phyloP scores from a whole-genome alignment of 1,140 invertebrate species.

The Yoshiicerus persimilis region DNA sequence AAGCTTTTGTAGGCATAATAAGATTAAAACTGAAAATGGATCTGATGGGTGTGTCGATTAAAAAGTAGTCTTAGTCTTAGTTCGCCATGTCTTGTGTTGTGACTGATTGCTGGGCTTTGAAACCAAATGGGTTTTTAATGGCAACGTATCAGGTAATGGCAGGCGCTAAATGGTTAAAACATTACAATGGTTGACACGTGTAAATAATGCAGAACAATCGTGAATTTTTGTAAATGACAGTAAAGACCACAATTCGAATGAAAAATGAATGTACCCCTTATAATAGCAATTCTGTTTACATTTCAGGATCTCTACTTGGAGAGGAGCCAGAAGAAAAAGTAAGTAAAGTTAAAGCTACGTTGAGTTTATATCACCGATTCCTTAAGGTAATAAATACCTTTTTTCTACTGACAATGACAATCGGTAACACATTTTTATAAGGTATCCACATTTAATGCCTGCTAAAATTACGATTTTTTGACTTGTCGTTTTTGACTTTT shows the following conservation, averaged over 20 bases:
- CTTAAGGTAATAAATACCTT: too few species aligned
- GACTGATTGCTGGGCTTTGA: not conserved
- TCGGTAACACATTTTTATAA: too few species aligned
- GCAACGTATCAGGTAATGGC: not conserved
- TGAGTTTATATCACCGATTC: not conserved
- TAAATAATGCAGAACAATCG: not conserved
- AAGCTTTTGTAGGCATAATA: not conserved
- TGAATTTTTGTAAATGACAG: not conserved
- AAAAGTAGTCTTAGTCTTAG: not conserved
- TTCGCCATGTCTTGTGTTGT: not conserved
- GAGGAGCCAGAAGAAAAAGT: conserved; percentile 46
- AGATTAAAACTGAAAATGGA: not conserved
- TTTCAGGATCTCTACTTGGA: conserved; percentile 33
- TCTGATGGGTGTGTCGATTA: not conserved
- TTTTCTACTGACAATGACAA: too few species aligned
- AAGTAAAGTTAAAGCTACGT: not conserved
- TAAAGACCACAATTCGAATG: not conserved
- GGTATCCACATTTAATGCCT: too few species aligned
- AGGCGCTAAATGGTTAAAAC: not conserved
- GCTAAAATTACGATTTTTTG: too few species aligned
- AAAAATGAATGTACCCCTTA: not conserved
- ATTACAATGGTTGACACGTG: not conserved
- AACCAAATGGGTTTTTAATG: not conserved
- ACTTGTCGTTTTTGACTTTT: too few species aligned
- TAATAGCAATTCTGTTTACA: not conserved